Conservation (phyloP, 2,113 vertebrate species). For the Gadus macrocephalus region DNA sequence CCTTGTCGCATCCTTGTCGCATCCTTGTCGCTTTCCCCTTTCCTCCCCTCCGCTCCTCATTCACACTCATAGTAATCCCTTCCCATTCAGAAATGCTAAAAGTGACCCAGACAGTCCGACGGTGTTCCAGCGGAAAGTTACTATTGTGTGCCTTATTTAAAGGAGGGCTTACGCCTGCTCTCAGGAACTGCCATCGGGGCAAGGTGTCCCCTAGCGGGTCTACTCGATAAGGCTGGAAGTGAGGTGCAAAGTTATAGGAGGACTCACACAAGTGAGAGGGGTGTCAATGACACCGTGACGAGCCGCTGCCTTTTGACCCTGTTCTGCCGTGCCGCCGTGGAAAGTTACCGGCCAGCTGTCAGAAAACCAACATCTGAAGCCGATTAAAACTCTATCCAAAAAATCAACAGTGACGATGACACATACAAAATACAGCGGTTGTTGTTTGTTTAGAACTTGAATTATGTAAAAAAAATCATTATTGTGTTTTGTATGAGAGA, state of each 20-base stretch:
- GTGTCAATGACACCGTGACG: too few relatives aligned
- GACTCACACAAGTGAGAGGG: too few relatives aligned
- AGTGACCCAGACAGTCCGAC: conserved; percentile 40
- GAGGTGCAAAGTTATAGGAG: conserved; percentile 64
- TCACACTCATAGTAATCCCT: conserved; percentile 64
- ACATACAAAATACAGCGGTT: too few relatives aligned
- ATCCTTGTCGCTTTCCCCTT: conserved; percentile 6
- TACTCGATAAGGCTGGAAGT: conserved; percentile 54
- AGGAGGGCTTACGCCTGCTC: conserved; percentile 51
- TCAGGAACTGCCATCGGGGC: conserved; percentile 47
- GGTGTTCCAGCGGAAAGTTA: conserved; percentile 42
- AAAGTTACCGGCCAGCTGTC: too few relatives aligned
- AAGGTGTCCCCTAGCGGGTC: conserved; percentile 54
- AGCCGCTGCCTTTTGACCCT: too few relatives aligned
- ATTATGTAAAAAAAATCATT: too few relatives aligned
- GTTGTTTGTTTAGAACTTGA: too few relatives aligned
- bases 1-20: conserved; percentile 12
- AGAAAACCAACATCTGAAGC: too few relatives aligned
- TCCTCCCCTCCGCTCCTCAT: conserved; percentile 27
- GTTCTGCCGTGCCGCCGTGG: too few relatives aligned
- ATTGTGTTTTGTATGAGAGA: too few relatives aligned
- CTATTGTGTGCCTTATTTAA: conserved; percentile 36
- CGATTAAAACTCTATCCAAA: too few relatives aligned
- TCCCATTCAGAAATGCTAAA: conserved; percentile 55
- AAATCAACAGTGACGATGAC: too few relatives aligned